Percentiles rank a stretch among this genome's conserved stretches.
These are phyloP conservation scores for Acinonyx jubatus DNA, from an alignment of 2,113 vertebrate species.

Conservation along the genomic window DNA sequence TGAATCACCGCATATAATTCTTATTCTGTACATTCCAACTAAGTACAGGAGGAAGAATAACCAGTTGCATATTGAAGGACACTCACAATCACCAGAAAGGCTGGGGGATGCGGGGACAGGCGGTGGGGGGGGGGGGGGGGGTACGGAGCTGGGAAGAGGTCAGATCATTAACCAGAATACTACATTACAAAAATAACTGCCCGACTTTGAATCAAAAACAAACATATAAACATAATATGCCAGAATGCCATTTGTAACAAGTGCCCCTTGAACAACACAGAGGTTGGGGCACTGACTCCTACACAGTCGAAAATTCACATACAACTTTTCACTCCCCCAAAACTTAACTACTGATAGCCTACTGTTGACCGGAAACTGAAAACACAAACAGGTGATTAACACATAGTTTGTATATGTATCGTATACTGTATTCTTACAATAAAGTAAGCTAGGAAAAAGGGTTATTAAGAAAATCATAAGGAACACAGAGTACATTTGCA, in stretches of 20 bases:
- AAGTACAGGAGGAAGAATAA: not conserved
- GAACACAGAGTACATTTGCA: not conserved
- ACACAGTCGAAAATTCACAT: not conserved
- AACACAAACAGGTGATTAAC: not conserved
- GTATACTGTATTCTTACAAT: not conserved
- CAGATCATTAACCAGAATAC: not conserved
- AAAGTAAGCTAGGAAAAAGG: not conserved
- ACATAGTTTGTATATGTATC: not conserved
- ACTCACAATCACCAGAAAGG: not conserved
- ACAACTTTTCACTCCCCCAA: not conserved
- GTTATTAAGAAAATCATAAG: not conserved
- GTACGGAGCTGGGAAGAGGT: fast-evolving
- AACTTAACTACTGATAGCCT: not conserved
- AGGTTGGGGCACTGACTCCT: not conserved
- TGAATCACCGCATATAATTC: not conserved
- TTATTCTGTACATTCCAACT: not conserved
- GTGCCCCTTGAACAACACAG: not conserved
- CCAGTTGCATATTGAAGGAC: not conserved
- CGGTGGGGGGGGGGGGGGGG: too few species aligned
- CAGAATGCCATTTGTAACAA: not conserved
- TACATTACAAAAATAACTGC: not conserved
- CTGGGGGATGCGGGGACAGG: not conserved
- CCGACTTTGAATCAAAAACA: not conserved
- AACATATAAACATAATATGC: not conserved
- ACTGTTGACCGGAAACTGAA: not conserved